Conservation (phyloP, 2,113 vertebrate species). For the Numenius arquata region DNA sequence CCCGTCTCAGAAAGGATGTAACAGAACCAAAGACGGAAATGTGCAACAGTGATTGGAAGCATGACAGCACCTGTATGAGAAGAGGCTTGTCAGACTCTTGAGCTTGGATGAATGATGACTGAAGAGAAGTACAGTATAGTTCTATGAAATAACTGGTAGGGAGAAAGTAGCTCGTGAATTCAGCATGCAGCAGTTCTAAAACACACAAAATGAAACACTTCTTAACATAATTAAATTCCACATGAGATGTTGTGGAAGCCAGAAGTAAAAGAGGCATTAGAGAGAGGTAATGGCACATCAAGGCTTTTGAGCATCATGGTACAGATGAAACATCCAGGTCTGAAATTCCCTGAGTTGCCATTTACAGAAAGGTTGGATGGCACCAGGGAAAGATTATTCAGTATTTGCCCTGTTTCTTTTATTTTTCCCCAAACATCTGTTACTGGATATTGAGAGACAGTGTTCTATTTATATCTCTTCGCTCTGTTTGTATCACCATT, state of each 20-base stretch:
- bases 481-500: background rate
- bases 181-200: background rate
- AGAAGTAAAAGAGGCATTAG: background rate
- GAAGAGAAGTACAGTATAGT: background rate
- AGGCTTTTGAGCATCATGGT: background rate
- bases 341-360: background rate
- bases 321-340: background rate
- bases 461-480: background rate
- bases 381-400: background rate
- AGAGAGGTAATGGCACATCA: background rate
- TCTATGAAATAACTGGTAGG: background rate
- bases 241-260: background rate
- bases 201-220: background rate
- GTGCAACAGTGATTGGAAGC: background rate
- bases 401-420: background rate
- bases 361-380: constrained; percentile 1
- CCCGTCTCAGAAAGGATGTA: background rate
- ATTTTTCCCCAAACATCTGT: background rate
- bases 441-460: background rate
- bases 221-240: background rate
- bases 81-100: background rate
- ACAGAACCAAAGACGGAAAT: background rate
- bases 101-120: background rate
- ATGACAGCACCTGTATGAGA: background rate
- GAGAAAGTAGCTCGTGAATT: background rate